Conservation (phyloP, 2,113 vertebrate species). For the Gymnarchus niloticus region DNA sequence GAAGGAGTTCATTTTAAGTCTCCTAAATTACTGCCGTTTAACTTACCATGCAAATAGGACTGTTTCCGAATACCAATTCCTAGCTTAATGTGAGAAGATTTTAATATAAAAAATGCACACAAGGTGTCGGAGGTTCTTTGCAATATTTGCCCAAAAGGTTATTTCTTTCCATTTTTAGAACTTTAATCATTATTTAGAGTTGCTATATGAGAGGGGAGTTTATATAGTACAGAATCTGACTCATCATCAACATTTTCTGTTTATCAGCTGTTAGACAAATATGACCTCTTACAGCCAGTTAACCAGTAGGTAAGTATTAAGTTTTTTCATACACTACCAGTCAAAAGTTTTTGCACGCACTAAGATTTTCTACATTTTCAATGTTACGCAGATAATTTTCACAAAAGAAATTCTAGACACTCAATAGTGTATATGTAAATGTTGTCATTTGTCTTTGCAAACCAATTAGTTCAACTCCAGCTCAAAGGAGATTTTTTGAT, state of each 20-base stretch:
- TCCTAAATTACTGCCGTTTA: slow-evolving; percentile 73
- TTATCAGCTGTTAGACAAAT: too few relatives aligned
- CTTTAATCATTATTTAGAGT: slow-evolving; percentile 25
- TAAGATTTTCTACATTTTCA: too few relatives aligned
- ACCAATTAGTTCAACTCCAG: too few relatives aligned
- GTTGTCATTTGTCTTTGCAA: too few relatives aligned
- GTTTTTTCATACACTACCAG: too few relatives aligned
- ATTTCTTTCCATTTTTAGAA: not conserved
- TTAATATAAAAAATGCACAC: slow-evolving; percentile 61
- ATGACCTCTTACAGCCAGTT: not conserved
- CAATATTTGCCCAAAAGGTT: not conserved
- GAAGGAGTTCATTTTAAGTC: slow-evolving; percentile 68
- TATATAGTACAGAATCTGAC: not conserved
- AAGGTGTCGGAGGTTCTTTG: not conserved
- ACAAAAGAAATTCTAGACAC: too few relatives aligned
- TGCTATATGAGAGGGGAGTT: not conserved
- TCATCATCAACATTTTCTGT: not conserved
- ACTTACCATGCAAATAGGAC: slow-evolving; percentile 62
- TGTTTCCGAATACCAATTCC: slow-evolving; percentile 49
- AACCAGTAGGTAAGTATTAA: not conserved
- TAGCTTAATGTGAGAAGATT: slow-evolving; percentile 47
- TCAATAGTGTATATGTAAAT: too few relatives aligned
- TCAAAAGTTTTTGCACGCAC: too few relatives aligned
- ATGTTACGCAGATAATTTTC: too few relatives aligned
- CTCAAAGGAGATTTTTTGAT: too few relatives aligned